phyloP scores from a whole-genome alignment of 2,113 vertebrate species.

The Pachycephala philippinensis region DNA sequence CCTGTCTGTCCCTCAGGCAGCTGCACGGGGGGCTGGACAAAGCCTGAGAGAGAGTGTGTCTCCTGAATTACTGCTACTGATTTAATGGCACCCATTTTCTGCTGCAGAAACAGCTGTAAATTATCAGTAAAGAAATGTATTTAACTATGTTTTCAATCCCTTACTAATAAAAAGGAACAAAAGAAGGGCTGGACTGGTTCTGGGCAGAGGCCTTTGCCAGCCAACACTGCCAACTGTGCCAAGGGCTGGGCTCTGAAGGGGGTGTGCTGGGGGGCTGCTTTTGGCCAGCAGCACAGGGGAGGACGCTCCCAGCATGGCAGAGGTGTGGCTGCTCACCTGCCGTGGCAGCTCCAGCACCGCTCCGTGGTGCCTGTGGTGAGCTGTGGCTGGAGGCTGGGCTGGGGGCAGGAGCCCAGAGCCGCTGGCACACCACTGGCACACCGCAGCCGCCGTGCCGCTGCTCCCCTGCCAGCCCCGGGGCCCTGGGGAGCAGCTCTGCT shows the following conservation, averaged over 20 bases:
- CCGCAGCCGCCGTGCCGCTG: background rate
- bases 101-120: conserved; percentile 10
- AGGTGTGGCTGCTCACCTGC: background rate
- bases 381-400: background rate
- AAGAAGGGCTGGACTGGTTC: background rate
- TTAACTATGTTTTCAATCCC: conserved; percentile 9
- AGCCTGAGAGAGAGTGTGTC: background rate
- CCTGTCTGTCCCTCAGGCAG: background rate
- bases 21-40: background rate
- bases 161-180: conserved; percentile 8
- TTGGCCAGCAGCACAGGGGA: background rate
- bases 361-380: background rate
- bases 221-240: background rate
- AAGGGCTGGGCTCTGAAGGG: background rate
- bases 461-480: background rate
- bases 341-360: background rate
- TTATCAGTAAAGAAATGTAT: conserved; percentile 6
- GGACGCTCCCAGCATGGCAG: rapidly evolving
- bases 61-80: background rate
- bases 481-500: background rate
- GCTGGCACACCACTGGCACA: background rate
- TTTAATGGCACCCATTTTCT: background rate
- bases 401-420: background rate
- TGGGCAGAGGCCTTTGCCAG: background rate
- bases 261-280: background rate